A percentile compares a stretch with the other conserved stretches of the same genome.
phyloP scores from a whole-genome alignment of 2,797 vertebrate genomes.

The Pipistrellus pygmaeus region DNA sequence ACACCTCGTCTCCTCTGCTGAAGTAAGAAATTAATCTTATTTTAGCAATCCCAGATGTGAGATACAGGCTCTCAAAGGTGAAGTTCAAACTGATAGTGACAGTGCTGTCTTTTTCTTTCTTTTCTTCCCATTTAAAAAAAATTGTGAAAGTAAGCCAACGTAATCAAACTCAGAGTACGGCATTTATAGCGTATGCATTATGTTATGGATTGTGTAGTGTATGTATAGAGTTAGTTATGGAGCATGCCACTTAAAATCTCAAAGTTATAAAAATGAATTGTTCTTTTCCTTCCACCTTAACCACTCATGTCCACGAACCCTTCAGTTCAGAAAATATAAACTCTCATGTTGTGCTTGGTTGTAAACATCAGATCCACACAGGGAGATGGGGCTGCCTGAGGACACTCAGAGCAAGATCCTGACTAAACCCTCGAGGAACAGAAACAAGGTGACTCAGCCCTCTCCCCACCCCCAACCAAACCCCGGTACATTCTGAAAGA shows the following conservation, averaged over 20 bases:
- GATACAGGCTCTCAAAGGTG: conserved; percentile 27
- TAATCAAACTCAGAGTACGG: not conserved
- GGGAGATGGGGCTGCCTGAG: not conserved
- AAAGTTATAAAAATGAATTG: not conserved
- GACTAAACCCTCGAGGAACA: not conserved
- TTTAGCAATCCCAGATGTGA: conserved; percentile 4
- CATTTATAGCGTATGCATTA: conserved; percentile 1
- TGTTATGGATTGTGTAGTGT: not conserved
- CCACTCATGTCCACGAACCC: not conserved
- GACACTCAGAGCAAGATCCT: not conserved
- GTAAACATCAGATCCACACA: not conserved
- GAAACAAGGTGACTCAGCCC: not conserved
- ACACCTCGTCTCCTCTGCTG: not conserved
- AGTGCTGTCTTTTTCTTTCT: not conserved
- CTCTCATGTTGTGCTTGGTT: not conserved
- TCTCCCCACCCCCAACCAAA: no score
- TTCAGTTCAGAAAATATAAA: not conserved
- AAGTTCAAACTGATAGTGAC: not conserved
- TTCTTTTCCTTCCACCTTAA: no score
- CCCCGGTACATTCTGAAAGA: not conserved
- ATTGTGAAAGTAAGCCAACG: conserved; percentile 26
- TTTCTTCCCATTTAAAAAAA: not conserved
- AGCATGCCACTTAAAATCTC: not conserved
- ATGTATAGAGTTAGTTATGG: conserved; percentile 16
- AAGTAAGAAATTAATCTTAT: conserved; percentile 1